These are phyloP conservation scores for Polymixis lichenea DNA, from an alignment of 2,888 invertebrate species.

Conservation along the genomic window DNA sequence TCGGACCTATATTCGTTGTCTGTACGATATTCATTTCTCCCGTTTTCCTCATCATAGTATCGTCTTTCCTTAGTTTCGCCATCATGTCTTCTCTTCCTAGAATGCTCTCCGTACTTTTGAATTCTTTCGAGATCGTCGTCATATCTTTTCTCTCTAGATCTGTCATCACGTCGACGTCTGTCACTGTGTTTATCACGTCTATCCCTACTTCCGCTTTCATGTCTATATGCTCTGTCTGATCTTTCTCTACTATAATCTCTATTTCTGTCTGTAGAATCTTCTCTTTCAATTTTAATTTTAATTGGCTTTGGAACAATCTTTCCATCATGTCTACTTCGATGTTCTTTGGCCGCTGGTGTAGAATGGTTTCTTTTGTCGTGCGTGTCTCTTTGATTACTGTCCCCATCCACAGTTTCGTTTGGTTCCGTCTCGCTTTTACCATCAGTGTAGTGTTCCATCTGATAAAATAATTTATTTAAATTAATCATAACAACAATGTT, in stretches of 20 bases:
- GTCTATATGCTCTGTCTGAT: constrained; percentile 19
- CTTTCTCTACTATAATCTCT: constrained; percentile 27
- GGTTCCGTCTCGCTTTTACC: constrained; percentile 28
- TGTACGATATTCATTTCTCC: constrained; percentile 1
- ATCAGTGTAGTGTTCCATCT: constrained; percentile 71
- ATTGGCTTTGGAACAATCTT: constrained; percentile 40
- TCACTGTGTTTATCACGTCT: constrained; percentile 26
- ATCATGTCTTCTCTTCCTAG: constrained; percentile 35
- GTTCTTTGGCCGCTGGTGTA: constrained; percentile 8
- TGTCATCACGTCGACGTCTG: constrained; percentile 23
- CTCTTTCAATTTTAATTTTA: constrained; percentile 34
- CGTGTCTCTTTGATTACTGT: constrained; percentile 12
- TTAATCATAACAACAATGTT: constrained; percentile 18
- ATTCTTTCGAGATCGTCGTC: constrained; percentile 8
- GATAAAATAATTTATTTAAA: constrained; percentile 23
- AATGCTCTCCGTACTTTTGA: constrained; percentile 16
- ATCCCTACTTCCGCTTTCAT: constrained; percentile 23
- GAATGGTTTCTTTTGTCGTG: not conserved
- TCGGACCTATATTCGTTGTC: constrained; percentile 11
- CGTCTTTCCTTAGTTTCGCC: constrained; percentile 3
- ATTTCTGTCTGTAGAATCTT: constrained; percentile 20
- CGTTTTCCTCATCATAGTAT: constrained; percentile 6
- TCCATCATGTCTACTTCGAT: constrained; percentile 31
- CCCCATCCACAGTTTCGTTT: constrained; percentile 9
- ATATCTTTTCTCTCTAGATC: constrained; percentile 29